These are phyloP conservation scores for Urocolius indicus DNA, from an alignment of 2,113 vertebrate genomes.

Conservation along the genomic window DNA sequence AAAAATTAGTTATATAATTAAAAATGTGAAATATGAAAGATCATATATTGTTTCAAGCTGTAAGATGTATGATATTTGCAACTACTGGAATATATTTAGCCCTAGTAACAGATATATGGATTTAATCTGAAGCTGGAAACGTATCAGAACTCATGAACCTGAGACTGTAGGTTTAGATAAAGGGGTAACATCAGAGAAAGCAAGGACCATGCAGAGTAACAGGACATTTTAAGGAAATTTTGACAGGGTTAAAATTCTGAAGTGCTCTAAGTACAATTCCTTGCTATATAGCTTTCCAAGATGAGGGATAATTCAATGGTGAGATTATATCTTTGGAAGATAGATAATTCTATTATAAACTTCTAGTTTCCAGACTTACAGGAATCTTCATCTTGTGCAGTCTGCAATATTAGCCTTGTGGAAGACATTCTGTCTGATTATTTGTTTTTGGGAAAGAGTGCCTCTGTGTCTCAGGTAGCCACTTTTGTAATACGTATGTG, in stretches of 20 bases:
- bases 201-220: not conserved
- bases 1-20: not conserved
- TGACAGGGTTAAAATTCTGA: not conserved
- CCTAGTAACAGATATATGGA: not conserved
- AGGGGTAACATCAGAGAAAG: not conserved
- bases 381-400: not conserved
- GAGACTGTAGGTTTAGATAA: not conserved
- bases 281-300: not conserved
- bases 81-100: not conserved
- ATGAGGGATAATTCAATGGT: not conserved
- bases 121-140: not conserved
- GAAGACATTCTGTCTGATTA: not conserved
- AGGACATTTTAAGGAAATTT: not conserved
- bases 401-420: not conserved
- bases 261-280: not conserved
- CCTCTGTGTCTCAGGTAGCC: not conserved
- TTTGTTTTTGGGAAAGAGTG: not conserved
- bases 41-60: not conserved
- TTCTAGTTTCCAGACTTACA: not conserved
- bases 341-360: not conserved
- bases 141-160: rapidly evolving
- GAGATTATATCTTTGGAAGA: not conserved
- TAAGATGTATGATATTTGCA: not conserved
- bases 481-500: not conserved
- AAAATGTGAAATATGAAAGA: not conserved